Conservation (phyloP, 2,888 invertebrate species). For the Trilocha varians region DNA sequence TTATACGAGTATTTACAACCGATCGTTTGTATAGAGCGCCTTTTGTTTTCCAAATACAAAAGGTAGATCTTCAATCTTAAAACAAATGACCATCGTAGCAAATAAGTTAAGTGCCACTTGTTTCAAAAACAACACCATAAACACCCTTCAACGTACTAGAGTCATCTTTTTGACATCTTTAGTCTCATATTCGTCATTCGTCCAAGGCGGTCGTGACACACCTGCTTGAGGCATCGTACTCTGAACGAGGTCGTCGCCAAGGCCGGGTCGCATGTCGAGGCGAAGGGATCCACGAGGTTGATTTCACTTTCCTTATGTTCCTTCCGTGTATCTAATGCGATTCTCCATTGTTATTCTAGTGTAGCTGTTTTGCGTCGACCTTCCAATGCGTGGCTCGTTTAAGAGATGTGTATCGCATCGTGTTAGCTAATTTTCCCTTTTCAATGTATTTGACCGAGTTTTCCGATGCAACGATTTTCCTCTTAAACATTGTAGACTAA, state of each 20-base stretch:
- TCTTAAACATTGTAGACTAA: not conserved
- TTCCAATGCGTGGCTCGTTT: conserved; percentile 22
- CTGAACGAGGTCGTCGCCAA: conserved; percentile 28
- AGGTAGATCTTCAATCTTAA: no score
- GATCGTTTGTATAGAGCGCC: no score
- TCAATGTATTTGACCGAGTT: not conserved
- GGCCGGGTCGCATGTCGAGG: conserved; percentile 34
- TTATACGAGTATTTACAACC: no score
- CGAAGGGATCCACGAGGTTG: conserved; percentile 23
- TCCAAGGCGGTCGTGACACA: not conserved
- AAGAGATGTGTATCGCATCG: conserved; percentile 2
- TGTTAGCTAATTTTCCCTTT: not conserved
- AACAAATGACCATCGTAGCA: no score
- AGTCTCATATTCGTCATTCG: not conserved
- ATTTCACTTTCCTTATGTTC: conserved; percentile 48
- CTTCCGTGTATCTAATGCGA: conserved; percentile 36
- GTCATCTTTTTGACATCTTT: not conserved
- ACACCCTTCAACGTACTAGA: no score
- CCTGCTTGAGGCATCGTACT: conserved; percentile 3
- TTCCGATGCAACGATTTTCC: not conserved
- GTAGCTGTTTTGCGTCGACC: conserved; percentile 24
- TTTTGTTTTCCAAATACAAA: no score
- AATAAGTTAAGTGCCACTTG: no score
- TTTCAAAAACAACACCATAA: no score
- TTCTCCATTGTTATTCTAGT: conserved; percentile 31